Evolutionary conservation across 2,113 vertebrate species (phyloP), one percentile per base, ranked within the genome.

Genomic region (Centropristis striata): DNA sequence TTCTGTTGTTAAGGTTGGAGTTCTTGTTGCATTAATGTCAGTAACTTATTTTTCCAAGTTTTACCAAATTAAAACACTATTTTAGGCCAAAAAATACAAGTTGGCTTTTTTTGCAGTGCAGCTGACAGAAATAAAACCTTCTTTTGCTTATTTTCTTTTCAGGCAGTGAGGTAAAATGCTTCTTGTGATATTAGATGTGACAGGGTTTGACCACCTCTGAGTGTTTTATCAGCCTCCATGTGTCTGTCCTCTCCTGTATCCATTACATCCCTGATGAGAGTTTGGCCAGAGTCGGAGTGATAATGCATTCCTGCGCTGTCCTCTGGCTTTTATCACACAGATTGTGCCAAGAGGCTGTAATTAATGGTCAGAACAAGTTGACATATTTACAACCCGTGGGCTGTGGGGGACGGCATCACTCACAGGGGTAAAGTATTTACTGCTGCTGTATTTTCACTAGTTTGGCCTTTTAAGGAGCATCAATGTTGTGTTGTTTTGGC

Each of bases 311-410:
- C 65, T 60, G 11, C n/a, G 42, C 44, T 44, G 55, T 49, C 44
- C 74, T 71, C 70, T 80, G 82, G 68, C 51, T 70, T 83, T 81
- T 47, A 50, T 65, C 68, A 39, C 41, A 25, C 25, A 50, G 54
- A 44, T 9, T 61, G 67, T 78, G 67, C 57, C 49, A 32, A 41
- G 37, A 21, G 27, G 4, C 42, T 39, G 23, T 65, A 60, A 83
- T 76, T 70, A 76, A 51, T 21, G 32, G 4, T 18, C 32, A 42
- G 60, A 71, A 61, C 74, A 75, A 21, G 37, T 12, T 87, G 81
- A 81, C 71, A 79, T 86, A 67, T 86, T 86, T 78, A 69, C 32
- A 39, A 23, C 36, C 1, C 42, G 49, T 44, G 0, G 2, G 50
- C n/a, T 70, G 21, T 27, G 51, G 10, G 58, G 39, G 46, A 5